phyloP scores from a whole-genome alignment of 37 sponge, comb jelly and placozoan genomes.

The Ephydatia muelleri region DNA sequence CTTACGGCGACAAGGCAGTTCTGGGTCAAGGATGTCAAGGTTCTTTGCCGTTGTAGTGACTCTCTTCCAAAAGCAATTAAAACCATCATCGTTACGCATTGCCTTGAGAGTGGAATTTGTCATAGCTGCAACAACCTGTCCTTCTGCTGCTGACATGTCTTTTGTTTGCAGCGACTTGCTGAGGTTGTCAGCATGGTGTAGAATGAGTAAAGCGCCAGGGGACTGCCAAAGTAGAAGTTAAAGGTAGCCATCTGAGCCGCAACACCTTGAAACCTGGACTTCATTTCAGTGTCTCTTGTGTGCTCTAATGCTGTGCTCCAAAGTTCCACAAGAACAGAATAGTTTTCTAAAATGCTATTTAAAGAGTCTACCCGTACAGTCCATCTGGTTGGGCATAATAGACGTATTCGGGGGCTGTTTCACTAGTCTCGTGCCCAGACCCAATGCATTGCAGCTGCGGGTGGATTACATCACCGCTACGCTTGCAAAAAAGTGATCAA shows the following conservation, averaged over 20 bases:
- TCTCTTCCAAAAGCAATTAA: constrained; percentile 40
- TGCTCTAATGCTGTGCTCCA: constrained; percentile 49
- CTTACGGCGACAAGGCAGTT: constrained; percentile 23
- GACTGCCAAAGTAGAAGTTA: constrained; percentile 49
- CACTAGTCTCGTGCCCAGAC: constrained; percentile 30
- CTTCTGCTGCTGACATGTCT: constrained; percentile 76
- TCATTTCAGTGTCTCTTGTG: constrained; percentile 68
- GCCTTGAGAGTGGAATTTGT: constrained; percentile 49
- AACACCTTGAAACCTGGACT: constrained; percentile 68
- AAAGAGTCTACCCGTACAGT: constrained; percentile 44
- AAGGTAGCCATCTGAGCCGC: constrained; percentile 31
- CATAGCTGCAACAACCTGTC: constrained; percentile 42
- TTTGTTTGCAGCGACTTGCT: constrained; percentile 43
- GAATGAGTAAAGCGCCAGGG: constrained; percentile 22
- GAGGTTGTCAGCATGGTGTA: constrained; percentile 30
- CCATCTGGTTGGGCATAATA: constrained; percentile 57
- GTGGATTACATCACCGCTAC: too few relatives aligned
- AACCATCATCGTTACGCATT: constrained; percentile 34
- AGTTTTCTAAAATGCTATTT: constrained; percentile 58
- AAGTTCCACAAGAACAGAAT: constrained; percentile 42
- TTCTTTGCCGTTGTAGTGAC: constrained; percentile 22
- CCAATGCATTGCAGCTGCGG: too few relatives aligned
- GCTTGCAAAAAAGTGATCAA: constrained; percentile 9
- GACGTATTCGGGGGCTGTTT: constrained; percentile 59
- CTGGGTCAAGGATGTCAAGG: constrained; percentile 22